Evolutionary conservation across 2,888 invertebrate genomes (phyloP).

Genomic region (Encarsia formosa): DNA sequence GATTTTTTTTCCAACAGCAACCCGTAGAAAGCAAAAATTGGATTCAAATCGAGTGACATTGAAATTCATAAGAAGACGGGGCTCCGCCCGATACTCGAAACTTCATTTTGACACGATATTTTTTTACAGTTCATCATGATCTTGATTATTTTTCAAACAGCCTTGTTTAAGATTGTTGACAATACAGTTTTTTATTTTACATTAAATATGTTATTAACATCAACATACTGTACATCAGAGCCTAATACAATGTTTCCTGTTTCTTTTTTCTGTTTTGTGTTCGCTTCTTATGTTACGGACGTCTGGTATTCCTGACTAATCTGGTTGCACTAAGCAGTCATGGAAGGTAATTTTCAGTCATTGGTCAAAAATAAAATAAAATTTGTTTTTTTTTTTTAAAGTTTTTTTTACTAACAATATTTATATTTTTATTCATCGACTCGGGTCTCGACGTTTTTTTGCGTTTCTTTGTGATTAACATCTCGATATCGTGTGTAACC

Average conservation of each 20-base stretch:
- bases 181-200: background rate
- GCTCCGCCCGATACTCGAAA: too few species aligned
- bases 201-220: background rate
- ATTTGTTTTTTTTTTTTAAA: slow-evolving; percentile 6
- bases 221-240: slow-evolving; percentile 5
- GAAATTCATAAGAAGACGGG: slow-evolving; percentile 14
- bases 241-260: slow-evolving; percentile 41
- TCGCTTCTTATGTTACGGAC: slow-evolving; percentile 50
- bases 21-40: slow-evolving; percentile 23
- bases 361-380: too few species aligned
- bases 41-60: slow-evolving; percentile 12
- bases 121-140: too few species aligned
- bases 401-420: background rate
- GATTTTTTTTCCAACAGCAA: slow-evolving; percentile 22
- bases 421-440: background rate
- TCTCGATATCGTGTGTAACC: too few species aligned
- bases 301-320: slow-evolving; percentile 38
- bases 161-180: too few species aligned
- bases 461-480: background rate
- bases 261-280: slow-evolving; percentile 49
- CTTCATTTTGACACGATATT: too few species aligned
- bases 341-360: slow-evolving; percentile 46
- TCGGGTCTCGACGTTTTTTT: background rate
- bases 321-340: slow-evolving; percentile 50
- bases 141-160: too few species aligned